Percentiles rank a stretch among this genome's conserved stretches.
Evolutionary conservation across 2,113 vertebrate genomes (phyloP).

Genomic region (Thamnaconus septentrionalis): DNA sequence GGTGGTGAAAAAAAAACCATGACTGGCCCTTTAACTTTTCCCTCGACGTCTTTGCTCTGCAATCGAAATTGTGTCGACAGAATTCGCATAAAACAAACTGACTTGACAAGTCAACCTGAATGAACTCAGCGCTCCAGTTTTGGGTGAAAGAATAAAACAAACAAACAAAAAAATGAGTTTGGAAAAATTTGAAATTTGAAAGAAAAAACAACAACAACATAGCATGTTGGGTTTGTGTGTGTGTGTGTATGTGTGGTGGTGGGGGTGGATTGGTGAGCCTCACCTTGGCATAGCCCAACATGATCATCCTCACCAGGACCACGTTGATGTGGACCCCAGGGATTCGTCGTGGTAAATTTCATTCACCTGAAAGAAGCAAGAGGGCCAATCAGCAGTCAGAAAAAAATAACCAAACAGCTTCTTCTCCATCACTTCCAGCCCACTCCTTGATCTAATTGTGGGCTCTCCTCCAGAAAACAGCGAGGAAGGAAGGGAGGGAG

Average conservation of each 20-base stretch:
- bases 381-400: neutral
- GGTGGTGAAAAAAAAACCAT: no score
- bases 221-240: no score
- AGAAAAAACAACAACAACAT: no score
- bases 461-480: neutral
- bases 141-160: no score
- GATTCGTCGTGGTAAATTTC: conserved; percentile 99
- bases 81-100: no score
- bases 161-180: no score
- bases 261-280: conserved; percentile 17
- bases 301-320: conserved; percentile 97
- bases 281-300: conserved; percentile 97
- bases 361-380: conserved; percentile 82
- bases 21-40: no score
- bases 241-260: neutral
- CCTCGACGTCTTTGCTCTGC: no score
- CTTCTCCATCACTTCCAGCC: neutral
- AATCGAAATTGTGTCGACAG: no score
- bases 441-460: neutral
- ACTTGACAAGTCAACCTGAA: no score
- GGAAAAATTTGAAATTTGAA: no score
- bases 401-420: neutral
- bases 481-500: neutral
- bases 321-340: conserved; percentile 93
- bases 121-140: no score